phyloP scores from a whole-genome alignment of 2,797 vertebrate genomes.

The Ispidina picta region DNA sequence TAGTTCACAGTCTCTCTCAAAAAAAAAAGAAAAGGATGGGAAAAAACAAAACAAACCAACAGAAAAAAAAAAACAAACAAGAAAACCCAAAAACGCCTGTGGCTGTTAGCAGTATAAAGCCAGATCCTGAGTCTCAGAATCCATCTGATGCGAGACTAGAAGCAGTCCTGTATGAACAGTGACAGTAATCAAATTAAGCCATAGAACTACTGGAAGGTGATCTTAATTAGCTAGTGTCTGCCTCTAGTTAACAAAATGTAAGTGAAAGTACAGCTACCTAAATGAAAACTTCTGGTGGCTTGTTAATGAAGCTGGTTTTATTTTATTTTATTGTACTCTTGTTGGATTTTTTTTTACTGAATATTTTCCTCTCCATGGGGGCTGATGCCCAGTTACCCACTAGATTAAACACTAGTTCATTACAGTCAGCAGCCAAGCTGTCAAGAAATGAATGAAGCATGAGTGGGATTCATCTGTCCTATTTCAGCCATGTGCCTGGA shows the following conservation, averaged over 20 bases:
- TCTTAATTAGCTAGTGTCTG: not conserved
- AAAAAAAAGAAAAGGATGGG: not conserved
- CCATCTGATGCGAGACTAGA: not conserved
- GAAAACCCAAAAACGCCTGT: not conserved
- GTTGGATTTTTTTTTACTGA: not conserved
- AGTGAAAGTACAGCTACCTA: not conserved
- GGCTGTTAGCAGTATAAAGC: not conserved
- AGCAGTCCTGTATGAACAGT: not conserved
- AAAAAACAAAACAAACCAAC: not conserved
- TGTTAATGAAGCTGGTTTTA: not conserved
- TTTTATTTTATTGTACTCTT: not conserved
- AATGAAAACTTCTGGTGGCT: not conserved
- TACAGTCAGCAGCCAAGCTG: not conserved
- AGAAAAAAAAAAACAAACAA: not conserved
- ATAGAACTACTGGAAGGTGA: not conserved
- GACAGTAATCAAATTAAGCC: slow-evolving; percentile 8
- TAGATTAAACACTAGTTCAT: not conserved
- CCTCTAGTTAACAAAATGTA: not conserved
- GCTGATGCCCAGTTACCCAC: not conserved
- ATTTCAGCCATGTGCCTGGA: not conserved
- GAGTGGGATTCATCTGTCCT: not conserved
- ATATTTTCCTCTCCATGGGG: not conserved
- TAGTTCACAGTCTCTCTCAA: not conserved
- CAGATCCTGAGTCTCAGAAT: not conserved
- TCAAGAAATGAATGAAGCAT: not conserved